Evolutionary conservation across 2,888 invertebrate species (phyloP), one percentile per base, ranked within the genome.

Genomic region (Labia minor): DNA sequence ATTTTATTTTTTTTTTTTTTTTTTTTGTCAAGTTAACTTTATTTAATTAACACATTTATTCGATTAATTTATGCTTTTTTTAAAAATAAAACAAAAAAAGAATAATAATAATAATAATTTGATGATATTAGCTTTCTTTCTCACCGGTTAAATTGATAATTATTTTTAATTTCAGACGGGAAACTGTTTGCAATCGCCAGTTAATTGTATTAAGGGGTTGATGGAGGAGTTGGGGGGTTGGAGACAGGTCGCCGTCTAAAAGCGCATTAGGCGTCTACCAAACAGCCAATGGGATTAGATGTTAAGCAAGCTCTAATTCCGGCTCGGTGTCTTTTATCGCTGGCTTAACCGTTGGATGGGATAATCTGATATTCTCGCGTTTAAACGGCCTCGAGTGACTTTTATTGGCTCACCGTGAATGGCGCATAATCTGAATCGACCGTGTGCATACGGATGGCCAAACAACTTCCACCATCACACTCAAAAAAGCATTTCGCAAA

Each of bases 251-350:
- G n/a, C 49, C 49, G 2, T 16, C n/a, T 49, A 49, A 49, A 49
- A n/a, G 49, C 49, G 49, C 49, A 49, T 49, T 49, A 11, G 49
- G 49, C 49, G 8, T 16, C 33, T 11, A 11, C 49, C 14, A 49
- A 49, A 49, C 49, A 16, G 49, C 49, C 49, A 14, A 49, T 49
- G 49, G 49, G 49, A 49, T 49, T 49, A 49, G 49, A 49, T 49
- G 49, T 49, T 49, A 49, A 49, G 49, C 49, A 49, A 49, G 49
- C 49, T 49, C 49, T 49, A 49, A 49, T 49, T 49, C 49, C 49
- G 49, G 49, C 49, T 49, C 49, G 49, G 49, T 49, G 49, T 49
- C 49, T 49, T 49, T 49, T 49, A 49, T 49, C 49, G 49, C 14
- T 14, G 49, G 49, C 49, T 49, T 49, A 49, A 49, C 6, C 3